phyloP scores from a whole-genome alignment of 2,797 vertebrate genomes.

The Diceros bicornis region DNA sequence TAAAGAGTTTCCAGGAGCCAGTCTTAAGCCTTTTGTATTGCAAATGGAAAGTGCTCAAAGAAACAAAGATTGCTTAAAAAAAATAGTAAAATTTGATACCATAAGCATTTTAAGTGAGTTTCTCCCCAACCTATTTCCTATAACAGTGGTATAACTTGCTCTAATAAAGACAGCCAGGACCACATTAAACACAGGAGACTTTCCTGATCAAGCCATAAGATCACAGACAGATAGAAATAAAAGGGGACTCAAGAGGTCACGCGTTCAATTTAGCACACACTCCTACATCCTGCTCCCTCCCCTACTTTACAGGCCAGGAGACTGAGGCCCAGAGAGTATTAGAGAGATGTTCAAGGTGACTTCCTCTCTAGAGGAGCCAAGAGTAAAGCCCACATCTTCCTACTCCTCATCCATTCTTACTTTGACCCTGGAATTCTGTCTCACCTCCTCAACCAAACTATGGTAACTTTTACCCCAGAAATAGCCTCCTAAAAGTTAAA shows the following conservation, averaged over 20 bases:
- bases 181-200: neutral
- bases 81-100: constrained; percentile 32
- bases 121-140: neutral
- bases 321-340: neutral
- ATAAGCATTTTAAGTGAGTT: constrained; percentile 44
- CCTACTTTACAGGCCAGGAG: neutral
- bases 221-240: neutral
- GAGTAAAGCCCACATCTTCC: neutral
- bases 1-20: constrained; percentile 22
- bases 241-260: neutral
- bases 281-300: neutral
- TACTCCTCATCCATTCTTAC: neutral
- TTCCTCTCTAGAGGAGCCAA: neutral
- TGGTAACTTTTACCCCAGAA: neutral
- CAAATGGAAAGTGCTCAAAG: constrained; percentile 8
- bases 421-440: neutral
- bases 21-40: constrained; percentile 1
- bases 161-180: neutral
- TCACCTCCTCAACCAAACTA: constrained; percentile 10
- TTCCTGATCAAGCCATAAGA: neutral
- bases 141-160: neutral
- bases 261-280: neutral
- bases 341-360: neutral
- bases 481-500: neutral
- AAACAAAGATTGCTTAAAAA: constrained; percentile 5